Evolutionary conservation across 2,888 invertebrate genomes (phyloP).

Genomic region (Sesia bembeciformis): DNA sequence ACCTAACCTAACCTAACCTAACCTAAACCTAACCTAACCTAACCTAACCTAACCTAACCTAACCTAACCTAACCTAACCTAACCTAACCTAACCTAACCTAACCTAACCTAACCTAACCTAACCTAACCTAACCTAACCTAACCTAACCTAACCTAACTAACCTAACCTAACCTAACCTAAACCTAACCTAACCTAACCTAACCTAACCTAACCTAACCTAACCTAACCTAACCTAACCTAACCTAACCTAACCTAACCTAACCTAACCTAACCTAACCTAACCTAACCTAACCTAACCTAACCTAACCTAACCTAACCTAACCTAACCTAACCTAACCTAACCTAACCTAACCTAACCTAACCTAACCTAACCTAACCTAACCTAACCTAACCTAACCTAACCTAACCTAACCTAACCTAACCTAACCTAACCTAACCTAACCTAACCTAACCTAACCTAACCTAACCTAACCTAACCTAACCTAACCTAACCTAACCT

Average conservation of each 20-base stretch:
- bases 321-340: neutral
- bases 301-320: neutral
- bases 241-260: neutral
- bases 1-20: slow-evolving; percentile 1
- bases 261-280: neutral
- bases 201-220: neutral
- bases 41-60: no score
- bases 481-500: neutral
- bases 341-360: neutral
- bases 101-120: no score
- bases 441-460: neutral
- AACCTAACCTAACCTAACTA: neutral
- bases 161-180: neutral
- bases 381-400: neutral
- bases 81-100: no score
- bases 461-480: neutral
- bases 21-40: no score
- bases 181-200: neutral
- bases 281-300: neutral
- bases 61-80: no score
- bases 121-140: no score
- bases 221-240: neutral
- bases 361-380: neutral
- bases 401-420: neutral
- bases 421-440: neutral